A percentile compares a stretch with the other conserved stretches of the same genome.
Conservation (phyloP, 2,797 vertebrate species). For the Spinus pinus region DNA sequence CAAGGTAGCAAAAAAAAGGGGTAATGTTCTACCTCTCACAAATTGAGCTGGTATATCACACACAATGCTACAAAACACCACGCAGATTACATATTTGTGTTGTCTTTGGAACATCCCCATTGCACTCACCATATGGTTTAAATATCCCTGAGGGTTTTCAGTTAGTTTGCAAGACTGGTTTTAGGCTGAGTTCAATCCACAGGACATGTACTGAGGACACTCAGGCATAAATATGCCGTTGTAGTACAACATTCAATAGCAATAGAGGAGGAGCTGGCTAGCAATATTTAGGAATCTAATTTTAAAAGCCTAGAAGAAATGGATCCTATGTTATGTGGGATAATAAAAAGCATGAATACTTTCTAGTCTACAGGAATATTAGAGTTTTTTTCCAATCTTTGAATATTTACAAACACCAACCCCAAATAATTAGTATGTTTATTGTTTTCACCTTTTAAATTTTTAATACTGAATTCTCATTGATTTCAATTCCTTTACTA, state of each 20-base stretch:
- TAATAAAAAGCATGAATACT: background rate
- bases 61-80: background rate
- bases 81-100: background rate
- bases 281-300: background rate
- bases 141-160: background rate
- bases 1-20: background rate
- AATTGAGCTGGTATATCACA: background rate
- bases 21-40: background rate
- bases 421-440: background rate
- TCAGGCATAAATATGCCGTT: background rate
- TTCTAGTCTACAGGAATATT: background rate
- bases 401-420: background rate
- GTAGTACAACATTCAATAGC: background rate
- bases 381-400: background rate
- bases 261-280: background rate
- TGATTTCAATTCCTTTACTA: background rate
- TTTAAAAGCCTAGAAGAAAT: conserved; percentile 22
- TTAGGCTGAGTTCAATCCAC: background rate
- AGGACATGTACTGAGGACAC: background rate
- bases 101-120: background rate
- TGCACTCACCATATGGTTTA: background rate
- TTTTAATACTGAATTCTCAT: background rate
- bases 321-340: background rate
- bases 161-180: background rate
- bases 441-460: background rate